A percentile compares a stretch with the other conserved stretches of the same genome.
Conservation (phyloP, 1,140 invertebrate species). For the Fragariocoptes setiger region DNA sequence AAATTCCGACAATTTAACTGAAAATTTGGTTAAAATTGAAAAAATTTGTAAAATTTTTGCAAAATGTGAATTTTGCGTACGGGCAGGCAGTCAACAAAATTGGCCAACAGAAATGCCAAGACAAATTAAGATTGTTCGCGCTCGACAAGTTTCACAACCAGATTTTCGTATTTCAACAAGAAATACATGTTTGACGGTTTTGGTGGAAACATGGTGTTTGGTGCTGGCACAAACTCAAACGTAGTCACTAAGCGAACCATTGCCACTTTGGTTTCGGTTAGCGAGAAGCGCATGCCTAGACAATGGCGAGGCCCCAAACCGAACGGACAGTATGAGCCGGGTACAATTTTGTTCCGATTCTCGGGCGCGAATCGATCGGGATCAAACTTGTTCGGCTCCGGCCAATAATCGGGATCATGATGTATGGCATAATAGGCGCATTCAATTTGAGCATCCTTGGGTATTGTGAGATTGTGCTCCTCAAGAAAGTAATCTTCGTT, state of each 20-base stretch:
- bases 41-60: too few species aligned
- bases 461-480: slow-evolving; percentile 18
- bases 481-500: slow-evolving; percentile 11
- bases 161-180: too few species aligned
- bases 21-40: too few species aligned
- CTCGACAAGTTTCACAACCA: too few species aligned
- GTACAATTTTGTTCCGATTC: slow-evolving; percentile 1
- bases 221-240: neutral
- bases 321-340: slow-evolving; percentile 6
- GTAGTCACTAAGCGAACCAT: neutral
- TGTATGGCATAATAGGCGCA: slow-evolving; percentile 17
- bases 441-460: slow-evolving; percentile 14
- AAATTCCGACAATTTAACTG: too few species aligned
- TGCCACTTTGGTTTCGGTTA: neutral
- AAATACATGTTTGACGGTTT: too few species aligned
- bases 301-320: slow-evolving; percentile 2
- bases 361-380: slow-evolving; percentile 15
- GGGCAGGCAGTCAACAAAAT: too few species aligned
- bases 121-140: too few species aligned
- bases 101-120: too few species aligned
- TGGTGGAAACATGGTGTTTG: neutral
- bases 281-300: neutral
- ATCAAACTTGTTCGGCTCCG: slow-evolving; percentile 17
- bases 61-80: too few species aligned
- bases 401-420: slow-evolving; percentile 16